phyloP scores from a whole-genome alignment of 2,888 invertebrate species.

The Dasypolia templi region DNA sequence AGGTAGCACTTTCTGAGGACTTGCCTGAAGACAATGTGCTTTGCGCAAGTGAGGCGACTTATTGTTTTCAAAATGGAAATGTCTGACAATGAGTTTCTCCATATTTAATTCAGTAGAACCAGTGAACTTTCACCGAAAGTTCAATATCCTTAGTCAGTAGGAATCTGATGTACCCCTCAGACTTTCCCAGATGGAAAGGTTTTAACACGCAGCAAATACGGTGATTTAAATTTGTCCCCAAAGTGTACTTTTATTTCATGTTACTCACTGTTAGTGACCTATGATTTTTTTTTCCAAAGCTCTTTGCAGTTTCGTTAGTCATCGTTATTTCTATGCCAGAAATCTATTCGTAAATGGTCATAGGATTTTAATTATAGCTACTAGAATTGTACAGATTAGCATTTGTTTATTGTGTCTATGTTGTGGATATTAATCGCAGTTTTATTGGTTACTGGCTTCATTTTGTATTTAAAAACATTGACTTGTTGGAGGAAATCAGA shows the following conservation, averaged over 20 bases:
- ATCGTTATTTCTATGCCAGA: slow-evolving; percentile 45
- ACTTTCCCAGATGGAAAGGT: neutral
- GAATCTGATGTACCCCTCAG: neutral
- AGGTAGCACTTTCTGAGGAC: neutral
- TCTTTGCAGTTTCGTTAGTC: slow-evolving; percentile 42
- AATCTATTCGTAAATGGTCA: slow-evolving; percentile 38
- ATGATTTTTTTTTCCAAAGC: slow-evolving; percentile 18
- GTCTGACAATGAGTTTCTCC: neutral
- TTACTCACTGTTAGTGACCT: slow-evolving; percentile 9
- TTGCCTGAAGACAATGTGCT: no score
- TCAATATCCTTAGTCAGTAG: neutral
- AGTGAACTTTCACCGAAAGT: neutral
- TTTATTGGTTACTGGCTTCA: slow-evolving; percentile 30
- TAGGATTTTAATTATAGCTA: slow-evolving; percentile 45
- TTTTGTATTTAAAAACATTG: neutral
- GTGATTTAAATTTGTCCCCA: neutral
- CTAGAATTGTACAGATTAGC: slow-evolving; percentile 40
- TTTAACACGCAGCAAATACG: neutral
- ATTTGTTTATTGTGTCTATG: slow-evolving; percentile 29
- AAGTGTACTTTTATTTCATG: slow-evolving; percentile 17
- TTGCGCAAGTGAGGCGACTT: neutral
- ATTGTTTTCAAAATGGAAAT: neutral
- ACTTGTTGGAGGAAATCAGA: neutral
- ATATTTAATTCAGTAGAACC: neutral
- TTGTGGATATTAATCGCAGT: slow-evolving; percentile 28